Conservation (phyloP, 2,888 invertebrate genomes). For the Melangyna quadrimaculata region DNA sequence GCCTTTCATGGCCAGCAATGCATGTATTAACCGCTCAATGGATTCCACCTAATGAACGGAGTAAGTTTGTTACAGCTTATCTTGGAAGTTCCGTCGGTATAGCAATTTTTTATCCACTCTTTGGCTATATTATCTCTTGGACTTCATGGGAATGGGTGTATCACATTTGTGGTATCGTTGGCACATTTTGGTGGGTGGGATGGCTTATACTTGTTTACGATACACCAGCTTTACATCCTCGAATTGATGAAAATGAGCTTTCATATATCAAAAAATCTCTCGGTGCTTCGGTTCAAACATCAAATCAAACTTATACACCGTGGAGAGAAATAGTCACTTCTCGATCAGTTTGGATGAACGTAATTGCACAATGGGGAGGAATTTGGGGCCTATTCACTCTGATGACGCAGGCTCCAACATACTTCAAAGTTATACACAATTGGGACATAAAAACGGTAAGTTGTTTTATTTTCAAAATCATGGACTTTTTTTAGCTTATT, state of each 20-base stretch:
- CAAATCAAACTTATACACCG: conserved; percentile 82
- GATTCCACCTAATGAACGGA: conserved; percentile 91
- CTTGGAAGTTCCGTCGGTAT: conserved; percentile 86
- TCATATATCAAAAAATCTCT: conserved; percentile 84
- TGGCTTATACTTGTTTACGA: conserved; percentile 86
- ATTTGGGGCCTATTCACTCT: conserved; percentile 87
- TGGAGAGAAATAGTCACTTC: conserved; percentile 85
- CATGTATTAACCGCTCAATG: conserved; percentile 90
- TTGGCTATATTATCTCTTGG: conserved; percentile 85
- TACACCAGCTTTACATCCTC: conserved; percentile 85
- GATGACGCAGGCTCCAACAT: conserved; percentile 87
- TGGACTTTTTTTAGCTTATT: too few relatives aligned
- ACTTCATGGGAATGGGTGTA: conserved; percentile 89
- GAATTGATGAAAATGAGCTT: conserved; percentile 84
- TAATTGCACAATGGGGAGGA: conserved; percentile 85
- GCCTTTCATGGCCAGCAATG: conserved; percentile 89
- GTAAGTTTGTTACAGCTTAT: conserved; percentile 86
- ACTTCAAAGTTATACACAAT: conserved; percentile 86
- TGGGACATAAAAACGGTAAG: conserved; percentile 86
- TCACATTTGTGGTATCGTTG: conserved; percentile 84
- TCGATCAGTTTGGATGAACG: conserved; percentile 85
- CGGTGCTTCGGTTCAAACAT: conserved; percentile 79
- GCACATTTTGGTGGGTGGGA: conserved; percentile 85
- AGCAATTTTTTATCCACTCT: conserved; percentile 86
- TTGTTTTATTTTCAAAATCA: too few relatives aligned